Evolutionary conservation across 2,797 vertebrate genomes (phyloP).

Genomic region (Prionace glauca): DNA sequence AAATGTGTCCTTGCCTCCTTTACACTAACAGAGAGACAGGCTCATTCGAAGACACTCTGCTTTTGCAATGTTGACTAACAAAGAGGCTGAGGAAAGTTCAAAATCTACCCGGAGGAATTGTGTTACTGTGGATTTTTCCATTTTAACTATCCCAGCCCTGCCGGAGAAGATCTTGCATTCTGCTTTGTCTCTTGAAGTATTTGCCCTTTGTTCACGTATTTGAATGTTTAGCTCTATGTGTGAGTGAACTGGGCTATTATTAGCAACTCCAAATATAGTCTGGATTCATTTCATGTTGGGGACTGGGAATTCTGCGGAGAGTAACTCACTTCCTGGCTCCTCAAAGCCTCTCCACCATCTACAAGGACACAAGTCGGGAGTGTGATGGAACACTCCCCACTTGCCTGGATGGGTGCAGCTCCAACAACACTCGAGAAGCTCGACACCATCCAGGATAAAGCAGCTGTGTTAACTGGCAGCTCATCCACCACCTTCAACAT

Average conservation of each 20-base stretch:
- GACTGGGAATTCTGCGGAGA: neutral
- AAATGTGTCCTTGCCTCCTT: constrained; percentile 40
- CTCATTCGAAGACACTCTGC: constrained; percentile 80
- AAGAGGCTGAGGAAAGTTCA: constrained; percentile 58
- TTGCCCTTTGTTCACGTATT: constrained; percentile 1
- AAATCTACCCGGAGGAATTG: constrained; percentile 60
- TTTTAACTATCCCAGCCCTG: constrained; percentile 66
- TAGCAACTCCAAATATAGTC: constrained; percentile 6
- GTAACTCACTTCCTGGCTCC: neutral
- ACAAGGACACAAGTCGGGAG: neutral
- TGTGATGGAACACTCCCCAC: neutral
- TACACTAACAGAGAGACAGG: constrained; percentile 65
- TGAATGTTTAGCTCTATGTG: neutral
- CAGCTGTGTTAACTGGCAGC: neutral
- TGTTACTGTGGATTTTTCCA: constrained; percentile 86
- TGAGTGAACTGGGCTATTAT: neutral
- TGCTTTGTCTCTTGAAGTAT: constrained; percentile 51
- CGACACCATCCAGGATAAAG: too few relatives aligned
- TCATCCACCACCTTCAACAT: neutral
- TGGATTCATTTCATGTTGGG: neutral
- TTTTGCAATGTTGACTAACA: constrained; percentile 59
- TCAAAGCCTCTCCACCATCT: neutral
- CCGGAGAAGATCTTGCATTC: constrained; percentile 60
- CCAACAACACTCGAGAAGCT: too few relatives aligned
- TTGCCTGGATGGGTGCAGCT: neutral